Evolutionary conservation across 2,888 invertebrate species (phyloP).

Genomic region (Philaethria dido): DNA sequence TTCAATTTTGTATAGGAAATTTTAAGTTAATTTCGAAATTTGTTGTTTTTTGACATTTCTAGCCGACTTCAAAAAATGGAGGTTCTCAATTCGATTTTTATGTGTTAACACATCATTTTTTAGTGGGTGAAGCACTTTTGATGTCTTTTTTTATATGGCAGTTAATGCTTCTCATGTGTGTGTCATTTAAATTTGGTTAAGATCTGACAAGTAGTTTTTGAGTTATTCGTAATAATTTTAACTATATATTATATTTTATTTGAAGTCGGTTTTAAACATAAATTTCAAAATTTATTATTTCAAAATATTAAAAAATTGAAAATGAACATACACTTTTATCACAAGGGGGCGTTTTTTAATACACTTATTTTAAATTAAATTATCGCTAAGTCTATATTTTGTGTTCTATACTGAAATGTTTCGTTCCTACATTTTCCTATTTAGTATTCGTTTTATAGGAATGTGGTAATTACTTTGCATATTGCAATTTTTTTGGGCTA

Average conservation of each 20-base stretch:
- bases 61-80: neutral
- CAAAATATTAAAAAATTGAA: neutral
- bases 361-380: neutral
- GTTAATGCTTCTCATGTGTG: too few species aligned
- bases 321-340: conserved; percentile 6
- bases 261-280: too few species aligned
- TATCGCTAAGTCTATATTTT: neutral
- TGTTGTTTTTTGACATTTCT: neutral
- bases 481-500: conserved; percentile 7
- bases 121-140: too few species aligned
- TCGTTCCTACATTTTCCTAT: conserved; percentile 2
- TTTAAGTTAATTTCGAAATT: neutral
- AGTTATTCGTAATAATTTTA: too few species aligned
- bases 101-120: too few species aligned
- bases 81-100: too few species aligned
- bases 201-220: too few species aligned
- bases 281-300: too few species aligned
- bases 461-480: neutral
- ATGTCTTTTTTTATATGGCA: too few species aligned
- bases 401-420: neutral
- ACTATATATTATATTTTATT: too few species aligned
- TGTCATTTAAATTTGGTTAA: too few species aligned
- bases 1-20: neutral
- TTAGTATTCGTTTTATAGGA: neutral
- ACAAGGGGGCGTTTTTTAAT: neutral